phyloP scores from a whole-genome alignment of 2,888 invertebrate species.

The Tetheella fluctuosa region DNA sequence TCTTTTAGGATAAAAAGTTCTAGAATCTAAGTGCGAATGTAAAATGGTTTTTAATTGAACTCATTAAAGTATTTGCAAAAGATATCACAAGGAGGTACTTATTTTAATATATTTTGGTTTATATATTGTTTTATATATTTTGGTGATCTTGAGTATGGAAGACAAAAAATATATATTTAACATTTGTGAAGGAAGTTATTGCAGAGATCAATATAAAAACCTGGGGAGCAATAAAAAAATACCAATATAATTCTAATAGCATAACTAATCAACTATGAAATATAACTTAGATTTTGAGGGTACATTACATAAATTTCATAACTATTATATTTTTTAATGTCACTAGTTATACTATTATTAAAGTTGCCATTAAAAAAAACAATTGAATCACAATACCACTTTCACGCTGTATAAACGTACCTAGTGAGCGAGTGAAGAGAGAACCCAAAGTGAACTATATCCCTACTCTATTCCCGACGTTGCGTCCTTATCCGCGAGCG shows the following conservation, averaged over 20 bases:
- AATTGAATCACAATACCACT: neutral
- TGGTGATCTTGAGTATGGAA: neutral
- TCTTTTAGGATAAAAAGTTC: neutral
- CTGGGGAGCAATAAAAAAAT: too few species aligned
- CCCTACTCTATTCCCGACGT: slow-evolving; percentile 9
- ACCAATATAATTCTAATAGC: too few species aligned
- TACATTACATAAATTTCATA: too few species aligned
- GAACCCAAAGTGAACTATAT: slow-evolving; percentile 8
- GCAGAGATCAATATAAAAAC: neutral
- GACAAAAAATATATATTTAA: neutral
- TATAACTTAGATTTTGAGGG: too few species aligned
- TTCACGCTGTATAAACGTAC: neutral
- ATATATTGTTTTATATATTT: too few species aligned
- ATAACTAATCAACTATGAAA: too few species aligned
- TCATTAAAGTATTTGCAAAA: neutral
- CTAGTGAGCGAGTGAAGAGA: neutral
- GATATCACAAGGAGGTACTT: neutral
- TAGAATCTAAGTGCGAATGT: too few species aligned
- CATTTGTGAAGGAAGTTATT: neutral
- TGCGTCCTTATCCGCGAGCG: slow-evolving; percentile 16
- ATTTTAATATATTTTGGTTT: neutral
- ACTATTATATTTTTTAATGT: too few species aligned
- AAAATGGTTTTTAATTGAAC: neutral
- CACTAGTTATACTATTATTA: too few species aligned
- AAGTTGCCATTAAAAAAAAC: too few species aligned